phyloP scores from a whole-genome alignment of 2,888 invertebrate species.

The Acanthosepion pharaonis region DNA sequence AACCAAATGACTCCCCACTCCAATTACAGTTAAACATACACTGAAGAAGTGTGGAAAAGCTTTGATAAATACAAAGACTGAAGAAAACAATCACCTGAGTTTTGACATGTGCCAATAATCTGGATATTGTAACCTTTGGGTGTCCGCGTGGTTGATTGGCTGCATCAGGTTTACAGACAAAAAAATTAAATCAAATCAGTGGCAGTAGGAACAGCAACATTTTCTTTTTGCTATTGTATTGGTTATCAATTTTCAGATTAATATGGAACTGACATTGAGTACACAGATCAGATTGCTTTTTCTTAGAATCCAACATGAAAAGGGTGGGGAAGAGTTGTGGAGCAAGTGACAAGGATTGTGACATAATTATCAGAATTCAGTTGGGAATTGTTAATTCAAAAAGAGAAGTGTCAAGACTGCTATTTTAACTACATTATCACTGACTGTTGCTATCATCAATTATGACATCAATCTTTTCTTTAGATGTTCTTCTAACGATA shows the following conservation, averaged over 20 bases:
- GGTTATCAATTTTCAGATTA: constrained; percentile 11
- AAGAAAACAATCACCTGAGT: not conserved
- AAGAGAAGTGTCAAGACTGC: too few relatives aligned
- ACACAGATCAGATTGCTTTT: constrained; percentile 18
- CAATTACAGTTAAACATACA: not conserved
- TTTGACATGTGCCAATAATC: not conserved
- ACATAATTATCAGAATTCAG: not conserved
- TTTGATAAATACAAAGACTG: constrained; percentile 8
- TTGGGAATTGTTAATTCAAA: not conserved
- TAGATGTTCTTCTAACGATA: too few relatives aligned
- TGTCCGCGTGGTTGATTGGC: not conserved
- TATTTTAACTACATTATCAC: too few relatives aligned
- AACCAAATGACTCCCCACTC: not conserved
- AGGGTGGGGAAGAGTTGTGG: not conserved
- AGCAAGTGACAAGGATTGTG: not conserved
- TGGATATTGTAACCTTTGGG: constrained; percentile 12
- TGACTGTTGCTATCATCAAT: too few relatives aligned
- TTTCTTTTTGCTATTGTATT: not conserved
- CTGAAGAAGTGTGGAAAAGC: not conserved
- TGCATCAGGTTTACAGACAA: not conserved
- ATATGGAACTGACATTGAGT: constrained; percentile 23
- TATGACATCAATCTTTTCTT: too few relatives aligned
- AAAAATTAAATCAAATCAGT: not conserved
- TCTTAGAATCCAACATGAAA: not conserved
- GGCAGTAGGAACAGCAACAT: not conserved